Evolutionary conservation across 2,113 vertebrate species (phyloP).

Genomic region (Brachyhypopomus gauderio): DNA sequence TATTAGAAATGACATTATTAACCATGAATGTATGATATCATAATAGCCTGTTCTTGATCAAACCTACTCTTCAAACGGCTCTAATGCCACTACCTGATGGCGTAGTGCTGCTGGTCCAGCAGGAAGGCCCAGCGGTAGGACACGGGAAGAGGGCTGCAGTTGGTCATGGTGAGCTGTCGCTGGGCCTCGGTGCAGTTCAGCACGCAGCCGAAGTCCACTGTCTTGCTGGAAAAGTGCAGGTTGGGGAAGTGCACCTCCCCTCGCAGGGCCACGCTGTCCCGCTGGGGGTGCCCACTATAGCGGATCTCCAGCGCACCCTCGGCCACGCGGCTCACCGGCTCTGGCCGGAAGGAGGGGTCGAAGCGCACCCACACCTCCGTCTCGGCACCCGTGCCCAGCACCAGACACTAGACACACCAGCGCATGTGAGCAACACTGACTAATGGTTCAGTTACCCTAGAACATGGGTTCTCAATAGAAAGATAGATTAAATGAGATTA

Average conservation of each 20-base stretch:
- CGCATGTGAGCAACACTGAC: neutral
- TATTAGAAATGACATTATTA: too few relatives aligned
- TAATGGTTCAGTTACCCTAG: neutral
- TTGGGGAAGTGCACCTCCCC: slow-evolving; percentile 84
- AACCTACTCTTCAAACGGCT: too few relatives aligned
- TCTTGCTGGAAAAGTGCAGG: slow-evolving; percentile 74
- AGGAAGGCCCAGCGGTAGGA: slow-evolving; percentile 82
- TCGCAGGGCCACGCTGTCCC: slow-evolving; percentile 70
- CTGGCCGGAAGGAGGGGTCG: slow-evolving; percentile 71
- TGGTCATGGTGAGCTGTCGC: slow-evolving; percentile 74
- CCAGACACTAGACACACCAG: slow-evolving; percentile 70
- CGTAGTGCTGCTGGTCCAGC: slow-evolving; percentile 16
- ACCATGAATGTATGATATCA: too few relatives aligned
- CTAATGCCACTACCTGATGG: slow-evolving; percentile 71
- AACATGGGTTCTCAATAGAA: neutral
- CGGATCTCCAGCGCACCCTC: slow-evolving; percentile 75
- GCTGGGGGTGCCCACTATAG: slow-evolving; percentile 78
- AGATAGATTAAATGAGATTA: neutral
- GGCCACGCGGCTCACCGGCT: slow-evolving; percentile 63
- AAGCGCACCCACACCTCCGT: slow-evolving; percentile 78
- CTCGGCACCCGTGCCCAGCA: slow-evolving; percentile 66
- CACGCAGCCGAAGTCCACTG: slow-evolving; percentile 85
- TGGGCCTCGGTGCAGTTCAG: slow-evolving; percentile 74
- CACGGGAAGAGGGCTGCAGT: slow-evolving; percentile 79
- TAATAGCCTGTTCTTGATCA: too few relatives aligned